Percentiles rank a stretch among this genome's conserved stretches.
These are phyloP conservation scores for Dynastes maya DNA, from an alignment of 2,888 invertebrate species.

Conservation along the genomic window DNA sequence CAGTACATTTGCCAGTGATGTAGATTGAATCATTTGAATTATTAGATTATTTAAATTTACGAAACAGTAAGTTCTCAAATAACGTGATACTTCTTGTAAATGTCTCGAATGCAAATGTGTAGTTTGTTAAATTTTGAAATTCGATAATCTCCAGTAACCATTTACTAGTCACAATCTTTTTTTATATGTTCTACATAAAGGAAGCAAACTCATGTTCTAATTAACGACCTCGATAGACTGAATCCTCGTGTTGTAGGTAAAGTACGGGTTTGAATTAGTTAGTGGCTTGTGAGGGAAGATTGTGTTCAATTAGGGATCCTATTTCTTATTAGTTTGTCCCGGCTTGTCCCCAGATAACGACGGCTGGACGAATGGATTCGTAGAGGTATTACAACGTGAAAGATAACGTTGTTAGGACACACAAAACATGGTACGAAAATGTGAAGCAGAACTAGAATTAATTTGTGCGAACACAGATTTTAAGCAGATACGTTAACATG, in stretches of 20 bases:
- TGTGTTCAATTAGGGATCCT: slow-evolving; percentile 41
- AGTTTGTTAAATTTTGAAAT: no score
- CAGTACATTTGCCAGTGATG: no score
- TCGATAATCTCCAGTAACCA: no score
- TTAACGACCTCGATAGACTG: neutral
- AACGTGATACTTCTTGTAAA: no score
- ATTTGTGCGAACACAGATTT: slow-evolving; percentile 1
- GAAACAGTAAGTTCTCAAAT: no score
- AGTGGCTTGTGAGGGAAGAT: slow-evolving; percentile 22
- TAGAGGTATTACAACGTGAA: slow-evolving; percentile 31
- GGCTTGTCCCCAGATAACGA: slow-evolving; percentile 34
- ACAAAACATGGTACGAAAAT: slow-evolving; percentile 22
- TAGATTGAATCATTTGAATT: no score
- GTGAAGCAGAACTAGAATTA: slow-evolving; percentile 21
- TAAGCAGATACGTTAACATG: neutral
- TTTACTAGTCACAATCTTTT: no score
- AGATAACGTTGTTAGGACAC: slow-evolving; percentile 23
- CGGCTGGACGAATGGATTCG: slow-evolving; percentile 16
- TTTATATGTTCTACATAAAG: neutral
- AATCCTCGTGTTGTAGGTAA: slow-evolving; percentile 8
- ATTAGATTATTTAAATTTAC: no score
- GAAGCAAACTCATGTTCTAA: slow-evolving; percentile 16
- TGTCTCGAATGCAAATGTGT: no score
- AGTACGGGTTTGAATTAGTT: slow-evolving; percentile 32
- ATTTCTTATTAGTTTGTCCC: slow-evolving; percentile 43